Base-by-base conservation (phyloP, 2,113 vertebrate genomes). In the Limnothrissa miodon region DNA sequence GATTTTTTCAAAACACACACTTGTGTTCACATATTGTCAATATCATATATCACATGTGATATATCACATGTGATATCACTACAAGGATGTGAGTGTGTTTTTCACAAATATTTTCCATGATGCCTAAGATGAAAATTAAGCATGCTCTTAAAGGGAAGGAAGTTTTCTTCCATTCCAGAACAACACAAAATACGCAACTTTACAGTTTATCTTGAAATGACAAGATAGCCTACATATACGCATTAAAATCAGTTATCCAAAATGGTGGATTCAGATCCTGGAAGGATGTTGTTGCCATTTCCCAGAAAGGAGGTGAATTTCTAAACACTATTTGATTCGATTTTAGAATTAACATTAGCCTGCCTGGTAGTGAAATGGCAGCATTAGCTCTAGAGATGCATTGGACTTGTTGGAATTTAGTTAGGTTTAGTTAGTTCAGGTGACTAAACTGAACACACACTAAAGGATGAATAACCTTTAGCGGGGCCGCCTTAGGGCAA, bases 251-350 rank as follows among this genome's bases (percentile, higher is more conserved):
- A 78, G 2, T 42, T 46, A 74, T 74, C 62, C 62, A 36, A 10
- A 13, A 36, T 66, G 82, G 48, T 39, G 23, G 48, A 59, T 59
- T 42, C 70, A 33, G 66, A 36, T 80, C 80, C 39, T 45, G 56
- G 46, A 29, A 53, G 45, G 39, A 29, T n/a, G 33, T 25, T 45
- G 23, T 23, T 45, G 11, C 84, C 39, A 62, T 78, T 82, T n/a
- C n/a, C n/a, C n/a, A n/a, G n/a, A n/a, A n/a, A n/a, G n/a, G n/a
- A n/a, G n/a, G n/a, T n/a, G n/a, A n/a, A n/a, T n/a, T n/a, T n/a
- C n/a, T n/a, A n/a, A n/a, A n/a, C n/a, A n/a, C n/a, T n/a, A n/a
- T n/a, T n/a, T n/a, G n/a, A n/a, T n/a, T n/a, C n/a, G n/a, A n/a
- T n/a, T n/a, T n/a, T n/a, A n/a, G n/a, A n/a, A n/a, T n/a, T n/a